Evolutionary conservation across 2,113 vertebrate species (phyloP).

Genomic region (Heterochromis multidens): DNA sequence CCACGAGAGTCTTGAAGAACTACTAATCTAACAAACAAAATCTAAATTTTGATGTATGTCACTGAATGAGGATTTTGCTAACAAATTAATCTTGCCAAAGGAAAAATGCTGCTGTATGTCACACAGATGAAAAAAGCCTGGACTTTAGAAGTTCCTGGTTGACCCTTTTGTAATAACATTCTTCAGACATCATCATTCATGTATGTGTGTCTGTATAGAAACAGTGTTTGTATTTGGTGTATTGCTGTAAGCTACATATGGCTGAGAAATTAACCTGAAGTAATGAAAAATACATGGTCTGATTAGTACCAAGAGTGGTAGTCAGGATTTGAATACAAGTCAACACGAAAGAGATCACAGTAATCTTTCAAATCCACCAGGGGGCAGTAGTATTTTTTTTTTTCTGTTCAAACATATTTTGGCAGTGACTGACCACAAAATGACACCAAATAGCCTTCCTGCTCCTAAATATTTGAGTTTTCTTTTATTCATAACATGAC

Average conservation of each 20-base stretch:
- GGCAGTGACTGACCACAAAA: not conserved
- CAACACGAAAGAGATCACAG: not conserved
- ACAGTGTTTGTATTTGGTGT: not conserved
- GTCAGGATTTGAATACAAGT: not conserved
- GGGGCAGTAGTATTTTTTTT: slow-evolving; percentile 52
- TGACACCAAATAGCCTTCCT: not conserved
- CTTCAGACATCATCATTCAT: not conserved
- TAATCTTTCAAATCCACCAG: slow-evolving; percentile 33
- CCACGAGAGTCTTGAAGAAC: not conserved
- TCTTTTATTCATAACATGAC: not conserved
- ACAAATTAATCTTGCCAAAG: not conserved
- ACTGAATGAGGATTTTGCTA: not conserved
- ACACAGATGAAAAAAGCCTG: not conserved
- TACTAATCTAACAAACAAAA: not conserved
- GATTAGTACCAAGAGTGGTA: not conserved
- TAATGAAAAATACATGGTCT: not conserved
- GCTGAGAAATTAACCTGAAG: not conserved
- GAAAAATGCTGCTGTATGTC: not conserved
- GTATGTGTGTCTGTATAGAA: not conserved
- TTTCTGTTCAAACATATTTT: not conserved
- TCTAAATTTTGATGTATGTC: not conserved
- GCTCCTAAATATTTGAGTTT: not conserved
- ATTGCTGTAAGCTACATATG: not conserved
- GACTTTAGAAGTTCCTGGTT: not conserved
- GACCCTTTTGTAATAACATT: not conserved